These are phyloP conservation scores for Phalacrocorax brasilianus DNA, from an alignment of 2,113 vertebrate species.

Conservation along the genomic window DNA sequence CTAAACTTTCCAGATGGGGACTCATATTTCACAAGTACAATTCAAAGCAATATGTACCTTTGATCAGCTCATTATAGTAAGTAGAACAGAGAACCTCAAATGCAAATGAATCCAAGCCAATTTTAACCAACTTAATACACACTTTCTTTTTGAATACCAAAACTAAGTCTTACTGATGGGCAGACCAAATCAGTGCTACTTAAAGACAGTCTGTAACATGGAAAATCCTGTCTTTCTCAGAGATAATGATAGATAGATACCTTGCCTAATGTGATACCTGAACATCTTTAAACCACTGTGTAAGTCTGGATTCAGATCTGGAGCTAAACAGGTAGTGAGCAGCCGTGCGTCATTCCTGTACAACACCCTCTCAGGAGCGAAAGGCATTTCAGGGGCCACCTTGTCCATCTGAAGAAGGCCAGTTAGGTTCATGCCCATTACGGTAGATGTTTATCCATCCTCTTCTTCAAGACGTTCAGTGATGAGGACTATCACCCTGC, in stretches of 20 bases:
- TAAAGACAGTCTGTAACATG: background rate
- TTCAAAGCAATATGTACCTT: conserved; percentile 26
- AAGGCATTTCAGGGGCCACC: background rate
- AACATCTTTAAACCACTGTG: background rate
- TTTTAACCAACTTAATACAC: background rate
- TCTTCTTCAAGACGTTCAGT: background rate
- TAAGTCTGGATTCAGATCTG: background rate
- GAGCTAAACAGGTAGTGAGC: background rate
- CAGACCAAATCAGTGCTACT: background rate
- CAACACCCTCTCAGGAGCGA: background rate
- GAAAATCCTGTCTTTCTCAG: background rate
- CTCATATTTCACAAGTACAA: background rate
- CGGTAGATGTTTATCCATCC: background rate
- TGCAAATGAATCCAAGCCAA: background rate
- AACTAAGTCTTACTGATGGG: background rate
- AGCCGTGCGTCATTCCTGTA: background rate
- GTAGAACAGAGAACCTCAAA: background rate
- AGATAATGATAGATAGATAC: background rate
- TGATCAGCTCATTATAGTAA: background rate
- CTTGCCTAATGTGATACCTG: background rate
- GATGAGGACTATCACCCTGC: background rate
- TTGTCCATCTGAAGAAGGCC: background rate
- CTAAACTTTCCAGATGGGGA: conserved; percentile 12
- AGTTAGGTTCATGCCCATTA: background rate
- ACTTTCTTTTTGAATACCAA: background rate